Percentiles rank a stretch among this genome's conserved stretches.
phyloP scores from a whole-genome alignment of 2,888 invertebrate species.

The Tachina lurida region DNA sequence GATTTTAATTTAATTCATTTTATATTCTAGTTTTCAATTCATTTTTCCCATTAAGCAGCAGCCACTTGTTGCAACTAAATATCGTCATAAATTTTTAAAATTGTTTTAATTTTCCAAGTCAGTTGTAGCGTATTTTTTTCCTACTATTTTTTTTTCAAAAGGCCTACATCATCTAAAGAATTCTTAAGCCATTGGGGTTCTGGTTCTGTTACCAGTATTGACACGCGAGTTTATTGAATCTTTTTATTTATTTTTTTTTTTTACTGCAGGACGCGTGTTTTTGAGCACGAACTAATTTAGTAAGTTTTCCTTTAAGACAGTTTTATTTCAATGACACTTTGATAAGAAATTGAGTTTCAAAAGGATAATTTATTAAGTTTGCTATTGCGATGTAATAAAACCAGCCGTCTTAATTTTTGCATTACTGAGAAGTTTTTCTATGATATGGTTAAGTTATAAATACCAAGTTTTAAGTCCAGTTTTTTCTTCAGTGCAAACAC shows the following conservation, averaged over 20 bases:
- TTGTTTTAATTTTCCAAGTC: slow-evolving; percentile 73
- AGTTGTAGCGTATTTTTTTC: slow-evolving; percentile 25
- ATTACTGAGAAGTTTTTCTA: not conserved
- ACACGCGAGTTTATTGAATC: slow-evolving; percentile 37
- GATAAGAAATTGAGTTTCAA: slow-evolving; percentile 27
- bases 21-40: slow-evolving; percentile 35
- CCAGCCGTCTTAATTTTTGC: not conserved
- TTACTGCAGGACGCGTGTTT: slow-evolving; percentile 25
- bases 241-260: too few species aligned
- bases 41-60: slow-evolving; percentile 18
- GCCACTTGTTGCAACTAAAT: slow-evolving; percentile 52
- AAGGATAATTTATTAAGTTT: not conserved
- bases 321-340: slow-evolving; percentile 16
- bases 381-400: not conserved
- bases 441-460: not conserved
- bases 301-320: slow-evolving; percentile 2
- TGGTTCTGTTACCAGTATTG: not conserved
- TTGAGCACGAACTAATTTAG: slow-evolving; percentile 44
- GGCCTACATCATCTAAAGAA: slow-evolving; percentile 5
- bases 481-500: too few species aligned
- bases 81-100: slow-evolving; percentile 72
- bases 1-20: slow-evolving; percentile 46
- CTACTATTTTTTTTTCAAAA: too few species aligned
- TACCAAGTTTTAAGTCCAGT: too few species aligned
- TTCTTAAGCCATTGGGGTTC: slow-evolving; percentile 5